A percentile compares a stretch with the other conserved stretches of the same genome.
Evolutionary conservation across 2,113 vertebrate genomes (phyloP).

Genomic region (Tinamus guttatus): DNA sequence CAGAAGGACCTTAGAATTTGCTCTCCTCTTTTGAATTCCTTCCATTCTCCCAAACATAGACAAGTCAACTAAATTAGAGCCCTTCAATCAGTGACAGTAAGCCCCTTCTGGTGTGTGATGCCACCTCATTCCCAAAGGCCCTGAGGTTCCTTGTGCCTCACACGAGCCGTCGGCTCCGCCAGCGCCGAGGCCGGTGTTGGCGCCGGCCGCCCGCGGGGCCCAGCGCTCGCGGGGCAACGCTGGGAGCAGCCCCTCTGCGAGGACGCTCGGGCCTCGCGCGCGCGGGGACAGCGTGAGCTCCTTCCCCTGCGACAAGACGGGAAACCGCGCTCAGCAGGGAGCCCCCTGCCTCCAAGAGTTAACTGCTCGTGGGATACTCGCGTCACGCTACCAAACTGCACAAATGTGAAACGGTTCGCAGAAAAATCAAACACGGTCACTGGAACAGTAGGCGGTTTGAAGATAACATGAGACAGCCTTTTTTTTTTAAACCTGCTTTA

Average conservation of each 20-base stretch:
- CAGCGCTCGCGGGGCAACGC: neutral
- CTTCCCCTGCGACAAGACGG: neutral
- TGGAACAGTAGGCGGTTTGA: neutral
- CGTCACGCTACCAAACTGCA: neutral
- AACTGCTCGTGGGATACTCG: neutral
- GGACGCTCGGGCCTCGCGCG: neutral
- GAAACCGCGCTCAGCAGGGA: neutral
- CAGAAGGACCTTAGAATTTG: neutral
- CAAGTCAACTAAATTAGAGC: neutral
- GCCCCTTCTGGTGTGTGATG: neutral
- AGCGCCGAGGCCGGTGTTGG: neutral
- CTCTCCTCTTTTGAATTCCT: neutral
- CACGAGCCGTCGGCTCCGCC: neutral
- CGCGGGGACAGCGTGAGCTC: too few species aligned
- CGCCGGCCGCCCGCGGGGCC: neutral
- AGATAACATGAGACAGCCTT: neutral
- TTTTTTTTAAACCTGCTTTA: neutral
- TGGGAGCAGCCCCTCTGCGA: neutral
- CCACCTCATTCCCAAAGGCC: neutral
- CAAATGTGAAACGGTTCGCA: neutral
- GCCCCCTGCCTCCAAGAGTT: neutral
- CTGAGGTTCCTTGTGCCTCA: neutral
- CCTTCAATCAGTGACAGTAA: constrained; percentile 10
- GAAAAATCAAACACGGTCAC: neutral
- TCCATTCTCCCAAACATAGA: neutral